phyloP scores from a whole-genome alignment of 2,797 vertebrate genomes.

The Dendrocincla fuliginosa region DNA sequence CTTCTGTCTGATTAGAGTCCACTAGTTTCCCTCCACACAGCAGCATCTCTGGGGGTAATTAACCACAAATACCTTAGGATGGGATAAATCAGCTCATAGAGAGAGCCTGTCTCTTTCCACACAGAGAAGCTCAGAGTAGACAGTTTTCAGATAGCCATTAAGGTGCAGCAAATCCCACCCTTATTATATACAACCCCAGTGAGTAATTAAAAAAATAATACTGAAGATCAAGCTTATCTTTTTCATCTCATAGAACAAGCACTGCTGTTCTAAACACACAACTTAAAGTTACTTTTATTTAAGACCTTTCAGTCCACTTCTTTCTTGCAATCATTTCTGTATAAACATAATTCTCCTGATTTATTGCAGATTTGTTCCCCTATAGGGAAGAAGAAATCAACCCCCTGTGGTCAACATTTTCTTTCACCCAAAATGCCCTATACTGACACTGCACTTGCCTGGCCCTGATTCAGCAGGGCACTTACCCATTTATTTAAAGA shows the following conservation, averaged over 20 bases:
- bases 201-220: background rate
- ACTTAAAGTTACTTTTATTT: background rate
- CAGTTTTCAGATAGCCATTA: constrained; percentile 25
- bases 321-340: background rate
- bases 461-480: background rate
- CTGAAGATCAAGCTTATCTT: background rate
- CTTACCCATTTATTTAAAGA: background rate
- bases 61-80: background rate
- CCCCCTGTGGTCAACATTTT: background rate
- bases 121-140: constrained; percentile 3
- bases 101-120: background rate
- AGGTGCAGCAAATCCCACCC: constrained; percentile 23
- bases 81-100: constrained; percentile 42
- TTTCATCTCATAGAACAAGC: background rate
- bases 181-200: background rate
- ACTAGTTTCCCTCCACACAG: background rate
- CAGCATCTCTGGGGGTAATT: background rate
- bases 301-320: background rate
- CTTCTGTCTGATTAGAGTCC: background rate
- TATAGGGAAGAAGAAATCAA: background rate
- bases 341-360: background rate
- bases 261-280: background rate
- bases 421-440: background rate
- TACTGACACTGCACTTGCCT: background rate
- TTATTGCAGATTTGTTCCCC: background rate